phyloP scores from a whole-genome alignment of 1,140 invertebrate genomes.

The Bilobella aurantiaca region DNA sequence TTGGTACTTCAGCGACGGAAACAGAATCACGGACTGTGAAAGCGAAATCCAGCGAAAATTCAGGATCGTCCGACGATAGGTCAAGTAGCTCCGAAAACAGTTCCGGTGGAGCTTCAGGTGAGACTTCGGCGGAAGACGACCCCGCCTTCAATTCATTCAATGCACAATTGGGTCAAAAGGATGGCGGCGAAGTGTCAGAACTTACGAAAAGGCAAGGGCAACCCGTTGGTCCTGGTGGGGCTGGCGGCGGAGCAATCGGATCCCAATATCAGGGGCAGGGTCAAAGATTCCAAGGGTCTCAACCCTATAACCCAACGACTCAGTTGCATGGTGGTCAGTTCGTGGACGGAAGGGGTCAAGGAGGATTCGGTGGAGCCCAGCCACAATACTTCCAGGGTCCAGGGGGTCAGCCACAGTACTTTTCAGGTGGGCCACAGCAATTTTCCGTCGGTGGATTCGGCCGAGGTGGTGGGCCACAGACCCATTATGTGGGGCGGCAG shows the following conservation, averaged over 20 bases:
- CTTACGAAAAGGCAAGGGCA: slow-evolving; percentile 11
- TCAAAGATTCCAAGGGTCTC: slow-evolving; percentile 36
- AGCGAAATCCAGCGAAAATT: not conserved
- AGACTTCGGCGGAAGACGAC: not conserved
- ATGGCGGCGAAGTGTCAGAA: no score
- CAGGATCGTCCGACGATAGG: not conserved
- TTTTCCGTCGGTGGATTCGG: not conserved
- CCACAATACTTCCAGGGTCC: not conserved
- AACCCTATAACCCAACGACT: slow-evolving; percentile 41
- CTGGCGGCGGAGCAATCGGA: not conserved
- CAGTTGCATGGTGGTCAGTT: slow-evolving; percentile 42
- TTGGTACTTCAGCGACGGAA: not conserved
- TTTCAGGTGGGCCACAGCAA: not conserved
- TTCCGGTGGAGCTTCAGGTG: slow-evolving; percentile 2
- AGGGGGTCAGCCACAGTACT: not conserved
- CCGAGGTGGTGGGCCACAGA: not conserved
- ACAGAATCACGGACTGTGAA: not conserved
- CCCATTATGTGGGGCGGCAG: not conserved
- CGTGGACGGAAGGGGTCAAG: not conserved
- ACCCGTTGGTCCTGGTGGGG: not conserved
- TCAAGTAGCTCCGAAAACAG: not conserved
- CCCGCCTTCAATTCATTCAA: not conserved
- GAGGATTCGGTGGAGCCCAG: slow-evolving; percentile 1
- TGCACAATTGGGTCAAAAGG: not conserved
- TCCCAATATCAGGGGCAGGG: slow-evolving; percentile 37